Conservation (phyloP, 2,113 vertebrate genomes). For the Podiceps cristatus region DNA sequence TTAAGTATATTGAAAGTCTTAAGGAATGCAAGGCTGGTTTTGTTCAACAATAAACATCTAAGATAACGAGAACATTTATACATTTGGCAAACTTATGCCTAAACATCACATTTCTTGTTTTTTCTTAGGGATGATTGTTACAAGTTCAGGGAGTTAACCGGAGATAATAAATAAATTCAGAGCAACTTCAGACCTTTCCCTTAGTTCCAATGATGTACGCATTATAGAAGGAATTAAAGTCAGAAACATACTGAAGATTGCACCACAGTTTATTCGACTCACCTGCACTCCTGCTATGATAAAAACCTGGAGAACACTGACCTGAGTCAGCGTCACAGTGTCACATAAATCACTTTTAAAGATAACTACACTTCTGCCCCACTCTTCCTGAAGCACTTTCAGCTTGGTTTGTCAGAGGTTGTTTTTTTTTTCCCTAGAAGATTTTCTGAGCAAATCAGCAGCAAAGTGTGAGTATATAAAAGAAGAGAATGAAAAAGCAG, state of each 20-base stretch:
- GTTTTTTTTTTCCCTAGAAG: neutral
- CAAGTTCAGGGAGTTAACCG: neutral
- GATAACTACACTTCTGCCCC: neutral
- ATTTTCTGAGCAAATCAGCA: neutral
- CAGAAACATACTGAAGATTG: neutral
- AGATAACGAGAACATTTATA: neutral
- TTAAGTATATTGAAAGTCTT: neutral
- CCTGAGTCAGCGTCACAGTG: neutral
- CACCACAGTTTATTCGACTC: neutral
- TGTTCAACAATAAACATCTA: neutral
- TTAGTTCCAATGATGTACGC: neutral
- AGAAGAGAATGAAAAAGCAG: neutral
- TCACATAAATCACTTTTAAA: neutral
- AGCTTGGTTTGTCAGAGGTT: neutral
- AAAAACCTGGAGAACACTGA: neutral
- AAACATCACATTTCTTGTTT: neutral
- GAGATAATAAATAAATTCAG: neutral
- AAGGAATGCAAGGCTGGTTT: constrained; percentile 5
- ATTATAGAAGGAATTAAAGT: neutral
- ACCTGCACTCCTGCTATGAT: neutral
- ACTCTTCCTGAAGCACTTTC: neutral
- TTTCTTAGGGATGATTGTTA: neutral
- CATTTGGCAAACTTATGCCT: neutral
- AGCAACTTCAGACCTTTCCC: neutral
- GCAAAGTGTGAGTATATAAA: neutral